phyloP scores from a whole-genome alignment of 2,888 invertebrate genomes.

The Pyrgus malvae region DNA sequence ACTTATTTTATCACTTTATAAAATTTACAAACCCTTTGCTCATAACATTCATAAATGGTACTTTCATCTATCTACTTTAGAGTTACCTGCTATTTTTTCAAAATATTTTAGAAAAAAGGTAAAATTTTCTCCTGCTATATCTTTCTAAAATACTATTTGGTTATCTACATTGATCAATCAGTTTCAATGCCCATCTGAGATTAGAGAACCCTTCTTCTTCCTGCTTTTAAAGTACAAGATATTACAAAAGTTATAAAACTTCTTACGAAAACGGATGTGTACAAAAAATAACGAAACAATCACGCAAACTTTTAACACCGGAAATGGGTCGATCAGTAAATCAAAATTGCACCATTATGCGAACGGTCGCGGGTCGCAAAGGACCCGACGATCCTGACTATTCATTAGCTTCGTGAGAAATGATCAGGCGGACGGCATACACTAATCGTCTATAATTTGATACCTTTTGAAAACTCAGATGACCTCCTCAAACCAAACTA shows the following conservation, averaged over 20 bases:
- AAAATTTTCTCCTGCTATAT: too few species aligned
- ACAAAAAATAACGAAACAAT: conserved; percentile 8
- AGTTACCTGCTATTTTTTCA: too few species aligned
- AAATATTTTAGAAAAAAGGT: too few species aligned
- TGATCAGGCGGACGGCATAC: conserved; percentile 45
- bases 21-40: too few species aligned
- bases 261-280: conserved; percentile 9
- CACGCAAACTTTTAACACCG: conserved; percentile 55
- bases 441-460: conserved; percentile 32
- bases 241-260: background rate
- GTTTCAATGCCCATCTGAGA: background rate
- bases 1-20: too few species aligned
- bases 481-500: conserved; percentile 17
- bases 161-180: conserved; percentile 11
- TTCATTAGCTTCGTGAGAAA: conserved; percentile 55
- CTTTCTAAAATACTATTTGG: background rate
- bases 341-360: conserved; percentile 75
- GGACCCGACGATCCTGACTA: conserved; percentile 52
- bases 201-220: conserved; percentile 4
- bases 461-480: conserved; percentile 9
- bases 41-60: too few species aligned
- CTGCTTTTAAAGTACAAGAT: background rate
- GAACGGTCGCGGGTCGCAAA: conserved; percentile 48
- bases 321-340: conserved; percentile 74
- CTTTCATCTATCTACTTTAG: too few species aligned